Conservation (phyloP, 2,797 vertebrate genomes). For the Phaenicophaeus curvirostris region DNA sequence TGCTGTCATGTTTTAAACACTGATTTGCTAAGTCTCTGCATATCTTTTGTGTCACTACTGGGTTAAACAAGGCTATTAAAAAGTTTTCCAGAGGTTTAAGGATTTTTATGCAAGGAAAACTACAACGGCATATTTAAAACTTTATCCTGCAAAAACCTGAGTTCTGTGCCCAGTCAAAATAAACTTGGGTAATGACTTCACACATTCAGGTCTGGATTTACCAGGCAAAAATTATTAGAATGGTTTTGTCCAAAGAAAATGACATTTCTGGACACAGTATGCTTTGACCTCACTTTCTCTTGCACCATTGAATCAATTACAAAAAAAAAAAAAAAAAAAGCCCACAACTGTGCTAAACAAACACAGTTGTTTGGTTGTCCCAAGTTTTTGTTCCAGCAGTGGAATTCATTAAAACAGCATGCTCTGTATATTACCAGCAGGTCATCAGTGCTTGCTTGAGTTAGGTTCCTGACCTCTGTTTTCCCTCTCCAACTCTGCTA, state of each 20-base stretch:
- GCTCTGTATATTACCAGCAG: slow-evolving; percentile 19
- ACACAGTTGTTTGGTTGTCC: background rate
- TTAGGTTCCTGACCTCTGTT: slow-evolving; percentile 17
- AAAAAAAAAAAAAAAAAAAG: background rate
- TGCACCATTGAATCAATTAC: background rate
- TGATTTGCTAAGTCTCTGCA: background rate
- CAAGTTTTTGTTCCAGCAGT: background rate
- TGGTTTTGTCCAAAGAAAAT: background rate
- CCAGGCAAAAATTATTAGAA: background rate
- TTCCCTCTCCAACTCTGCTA: background rate
- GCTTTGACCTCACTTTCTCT: background rate
- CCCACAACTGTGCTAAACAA: background rate
- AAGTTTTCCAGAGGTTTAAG: background rate
- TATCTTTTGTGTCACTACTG: background rate
- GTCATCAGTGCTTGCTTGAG: background rate
- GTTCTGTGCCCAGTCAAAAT: background rate
- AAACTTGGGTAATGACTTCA: background rate
- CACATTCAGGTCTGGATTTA: background rate
- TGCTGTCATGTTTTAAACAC: background rate
- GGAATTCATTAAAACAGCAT: slow-evolving; percentile 25
- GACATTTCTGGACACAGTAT: background rate
- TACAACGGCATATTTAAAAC: background rate
- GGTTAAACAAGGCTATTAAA: background rate
- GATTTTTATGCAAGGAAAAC: background rate
- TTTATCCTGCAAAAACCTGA: background rate